These are phyloP conservation scores for Drosophila mayaguana DNA, from an alignment of 2,888 invertebrate genomes.

Conservation along the genomic window DNA sequence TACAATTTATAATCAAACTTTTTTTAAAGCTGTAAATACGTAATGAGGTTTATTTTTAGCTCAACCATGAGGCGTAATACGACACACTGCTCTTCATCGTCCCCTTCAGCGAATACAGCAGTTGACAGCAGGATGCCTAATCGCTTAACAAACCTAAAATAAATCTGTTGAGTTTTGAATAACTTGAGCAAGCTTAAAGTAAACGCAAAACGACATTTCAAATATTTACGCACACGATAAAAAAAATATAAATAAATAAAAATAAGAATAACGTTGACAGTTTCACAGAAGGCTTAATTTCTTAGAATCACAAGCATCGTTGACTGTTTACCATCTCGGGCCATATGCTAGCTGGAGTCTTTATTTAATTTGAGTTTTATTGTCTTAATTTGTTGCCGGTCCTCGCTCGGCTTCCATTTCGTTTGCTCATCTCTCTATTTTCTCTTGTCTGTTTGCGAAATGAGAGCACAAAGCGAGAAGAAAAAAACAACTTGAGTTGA, in stretches of 20 bases:
- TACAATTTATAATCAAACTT: too few species aligned
- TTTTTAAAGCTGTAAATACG: too few species aligned
- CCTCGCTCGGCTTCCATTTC: background rate
- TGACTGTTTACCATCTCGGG: background rate
- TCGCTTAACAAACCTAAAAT: background rate
- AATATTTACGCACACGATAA: background rate
- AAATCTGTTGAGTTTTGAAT: background rate
- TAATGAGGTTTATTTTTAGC: too few species aligned
- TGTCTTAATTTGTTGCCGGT: conserved; percentile 23
- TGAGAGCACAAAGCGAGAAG: background rate
- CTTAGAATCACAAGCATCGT: background rate
- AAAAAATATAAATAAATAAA: background rate
- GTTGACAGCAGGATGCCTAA: too few species aligned
- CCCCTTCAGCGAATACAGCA: too few species aligned
- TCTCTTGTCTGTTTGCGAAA: conserved; percentile 11
- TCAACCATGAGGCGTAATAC: too few species aligned
- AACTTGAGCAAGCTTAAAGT: background rate
- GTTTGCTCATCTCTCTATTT: background rate
- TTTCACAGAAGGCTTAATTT: background rate
- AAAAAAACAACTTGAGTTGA: conserved; percentile 21
- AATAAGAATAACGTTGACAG: background rate
- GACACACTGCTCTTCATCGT: too few species aligned
- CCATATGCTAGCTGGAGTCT: conserved; percentile 16
- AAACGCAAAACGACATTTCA: background rate
- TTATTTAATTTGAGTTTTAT: conserved; percentile 29